Conservation (phyloP, 2,888 invertebrate genomes). For the Lasioglossum marginatum region DNA sequence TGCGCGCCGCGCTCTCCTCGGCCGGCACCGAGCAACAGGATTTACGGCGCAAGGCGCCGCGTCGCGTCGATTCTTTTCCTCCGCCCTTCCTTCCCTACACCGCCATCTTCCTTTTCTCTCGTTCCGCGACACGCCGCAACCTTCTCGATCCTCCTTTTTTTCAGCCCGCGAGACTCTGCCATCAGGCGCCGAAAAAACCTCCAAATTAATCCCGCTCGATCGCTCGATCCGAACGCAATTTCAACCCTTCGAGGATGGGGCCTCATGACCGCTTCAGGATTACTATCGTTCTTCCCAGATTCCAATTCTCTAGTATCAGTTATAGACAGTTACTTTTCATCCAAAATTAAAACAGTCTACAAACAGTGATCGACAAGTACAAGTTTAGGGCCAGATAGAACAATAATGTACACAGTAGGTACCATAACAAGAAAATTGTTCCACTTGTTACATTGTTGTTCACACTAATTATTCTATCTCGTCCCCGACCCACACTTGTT, state of each 20-base stretch:
- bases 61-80: constrained; percentile 62
- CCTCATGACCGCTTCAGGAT: neutral
- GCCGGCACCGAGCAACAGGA: constrained; percentile 70
- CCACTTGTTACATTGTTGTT: neutral
- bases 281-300: neutral
- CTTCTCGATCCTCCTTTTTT: neutral
- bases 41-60: constrained; percentile 73
- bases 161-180: neutral
- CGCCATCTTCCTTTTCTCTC: constrained; percentile 14
- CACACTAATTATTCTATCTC: neutral
- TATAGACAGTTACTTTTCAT: too few species aligned
- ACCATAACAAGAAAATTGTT: too few species aligned
- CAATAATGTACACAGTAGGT: neutral
- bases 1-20: constrained; percentile 76
- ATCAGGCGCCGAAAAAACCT: neutral
- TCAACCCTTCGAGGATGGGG: neutral
- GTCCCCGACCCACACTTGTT: neutral
- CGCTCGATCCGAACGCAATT: neutral
- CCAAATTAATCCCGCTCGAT: neutral
- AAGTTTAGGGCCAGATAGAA: neutral
- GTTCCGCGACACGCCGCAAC: neutral
- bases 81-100: constrained; percentile 3
- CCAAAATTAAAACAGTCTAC: neutral
- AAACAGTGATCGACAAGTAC: neutral
- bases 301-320: neutral